phyloP scores from a whole-genome alignment of 2,888 invertebrate species.

The Ethmia dodecea region DNA sequence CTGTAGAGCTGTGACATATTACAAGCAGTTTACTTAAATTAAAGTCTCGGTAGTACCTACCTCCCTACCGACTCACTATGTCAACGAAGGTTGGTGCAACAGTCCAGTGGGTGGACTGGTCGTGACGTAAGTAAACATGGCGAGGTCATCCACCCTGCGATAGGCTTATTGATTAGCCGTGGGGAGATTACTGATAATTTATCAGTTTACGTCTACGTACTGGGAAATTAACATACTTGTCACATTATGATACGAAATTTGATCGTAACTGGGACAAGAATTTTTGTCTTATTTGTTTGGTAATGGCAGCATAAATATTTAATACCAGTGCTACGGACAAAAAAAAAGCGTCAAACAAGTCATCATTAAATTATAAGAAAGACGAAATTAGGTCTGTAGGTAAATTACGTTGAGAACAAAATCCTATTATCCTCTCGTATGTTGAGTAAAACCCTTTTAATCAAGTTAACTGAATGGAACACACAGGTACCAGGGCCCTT shows the following conservation, averaged over 20 bases:
- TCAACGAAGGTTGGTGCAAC: conserved; percentile 9
- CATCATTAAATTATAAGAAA: too few species aligned
- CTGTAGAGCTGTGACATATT: too few species aligned
- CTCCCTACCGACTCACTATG: too few species aligned
- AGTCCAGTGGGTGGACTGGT: conserved; percentile 66
- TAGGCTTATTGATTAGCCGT: conserved; percentile 48
- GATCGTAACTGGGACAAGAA: too few species aligned
- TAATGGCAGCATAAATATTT: too few species aligned
- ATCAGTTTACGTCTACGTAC: conserved; percentile 35
- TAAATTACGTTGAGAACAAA: conserved; percentile 41
- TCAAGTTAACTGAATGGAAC: conserved; percentile 55
- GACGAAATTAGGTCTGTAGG: too few species aligned
- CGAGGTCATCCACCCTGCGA: conserved; percentile 64
- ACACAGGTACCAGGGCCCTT: conserved; percentile 49
- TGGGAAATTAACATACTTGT: conserved; percentile 27
- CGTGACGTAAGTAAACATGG: conserved; percentile 56
- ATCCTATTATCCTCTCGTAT: conserved; percentile 36
- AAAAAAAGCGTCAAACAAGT: too few species aligned
- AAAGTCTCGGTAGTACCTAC: too few species aligned
- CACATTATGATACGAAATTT: too few species aligned
- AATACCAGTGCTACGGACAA: too few species aligned
- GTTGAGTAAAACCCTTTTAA: conserved; percentile 53
- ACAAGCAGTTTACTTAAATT: too few species aligned
- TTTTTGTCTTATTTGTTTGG: too few species aligned
- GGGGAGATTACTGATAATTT: conserved; percentile 51